Base-by-base conservation (phyloP, 1,140 invertebrate genomes). In the Eriosoma lanigerum region DNA sequence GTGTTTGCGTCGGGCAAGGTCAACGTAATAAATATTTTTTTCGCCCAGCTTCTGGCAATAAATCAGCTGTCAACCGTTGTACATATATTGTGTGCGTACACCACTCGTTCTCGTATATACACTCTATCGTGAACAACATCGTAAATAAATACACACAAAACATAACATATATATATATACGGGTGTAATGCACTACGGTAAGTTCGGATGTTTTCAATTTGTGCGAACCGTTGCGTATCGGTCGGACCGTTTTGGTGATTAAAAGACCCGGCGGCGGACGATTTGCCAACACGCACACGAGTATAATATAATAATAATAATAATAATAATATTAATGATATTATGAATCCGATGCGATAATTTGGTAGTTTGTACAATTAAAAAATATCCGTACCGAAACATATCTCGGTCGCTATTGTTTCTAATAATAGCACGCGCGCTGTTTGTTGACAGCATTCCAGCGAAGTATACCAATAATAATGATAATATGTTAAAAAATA, bases 161-260 rank as follows among this genome's bases (percentile, higher is more conserved):
- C 17, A 0, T 13, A n/a, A n/a, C 24, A 5, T 17, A 24, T 60
- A 13, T 24, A 24, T 26, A 21, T 26, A 58, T 24, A 58, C 8
- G 21, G 4, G 24, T 60, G 13, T 13, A 29, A 29, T 17, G 58
- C 5, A 6, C 17, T 6, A 13, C 15, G 58, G 24, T 17, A n/a
- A 32, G 29, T 62, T 62, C 29, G 60, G 29, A 38, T 26, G 29
- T 62, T 62, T 62, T 62, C 29, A 62, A 62, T 62, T 62, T 62
- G 60, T 38, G 60, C 29, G 60, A 32, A 32, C 29, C 60, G 29
- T 17, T 19, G 17, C 17, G 60, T 62, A 29, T 29, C 60, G 24
- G 60, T 62, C 19, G 17, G 26, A 12, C 17, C 26, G 60, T 32
- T 24, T 1, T 15, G 29, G 17, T 32, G 60, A 62, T 62, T 62